Base-by-base conservation (phyloP, 2,888 invertebrate species). In the Chalcosyrphus nemorum region DNA sequence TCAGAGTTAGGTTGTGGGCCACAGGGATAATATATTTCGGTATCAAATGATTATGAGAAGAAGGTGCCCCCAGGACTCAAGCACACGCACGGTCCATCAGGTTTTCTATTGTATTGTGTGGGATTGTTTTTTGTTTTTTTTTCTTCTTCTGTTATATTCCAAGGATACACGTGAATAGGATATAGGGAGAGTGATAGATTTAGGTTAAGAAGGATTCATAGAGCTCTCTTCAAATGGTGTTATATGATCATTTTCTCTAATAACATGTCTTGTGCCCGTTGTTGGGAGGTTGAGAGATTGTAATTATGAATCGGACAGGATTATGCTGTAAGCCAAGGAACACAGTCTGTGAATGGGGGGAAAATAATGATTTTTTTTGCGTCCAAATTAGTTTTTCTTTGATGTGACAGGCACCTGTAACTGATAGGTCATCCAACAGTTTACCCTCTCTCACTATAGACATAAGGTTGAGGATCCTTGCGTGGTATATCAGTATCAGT, bases 31-130 rank as follows among this genome's bases (percentile, higher is more conserved):
- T 24, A 41, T 24, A 41, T 54, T 56, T 43, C 43, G 43, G 43
- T 54, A 54, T 68, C 43, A 68, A 68, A 19, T 68, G 68, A 68
- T 68, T 68, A 56, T 68, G 27, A 29, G 45, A 5, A n/a, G 21
- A 43, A 56, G 43, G 17, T 56, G 43, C 68, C 54, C 43, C 21
- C 0, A 27, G 66, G 52, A 41, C n/a, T 43, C 43, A 15, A 61
- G 15, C 54, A 57, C 29, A 65, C 32, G 35, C 47, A 45, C 19
- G 47, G 27, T 52, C 32, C 38, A 38, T 57, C 21, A 57, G 57
- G 21, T 24, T 57, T 56, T 38, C 4, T 38, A 13, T 13, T 38
- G 35, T 13, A 19, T 32, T 13, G 38, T 17, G 15, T 19, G 3
- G 13, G 52, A n/a, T n/a, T n/a, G n/a, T n/a, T 54, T 0, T 15